Evolutionary conservation across 2,888 invertebrate genomes (phyloP), one percentile per base, ranked within the genome.

Genomic region (Digitonthophagus gazella): DNA sequence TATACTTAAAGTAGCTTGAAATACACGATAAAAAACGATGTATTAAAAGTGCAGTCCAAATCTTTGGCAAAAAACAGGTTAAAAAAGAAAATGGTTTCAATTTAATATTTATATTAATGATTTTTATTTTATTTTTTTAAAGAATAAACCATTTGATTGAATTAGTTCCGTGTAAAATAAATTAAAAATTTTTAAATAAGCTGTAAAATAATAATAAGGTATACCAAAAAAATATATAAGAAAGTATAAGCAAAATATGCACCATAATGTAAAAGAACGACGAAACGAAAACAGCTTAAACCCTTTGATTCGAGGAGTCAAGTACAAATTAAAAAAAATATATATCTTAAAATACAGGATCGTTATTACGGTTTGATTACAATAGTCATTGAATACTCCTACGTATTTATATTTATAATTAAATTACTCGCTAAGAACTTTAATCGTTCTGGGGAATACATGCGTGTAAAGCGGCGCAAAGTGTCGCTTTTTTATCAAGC

Each of bases 331-430:
- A 22, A 22, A 44, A 44, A 67, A 65, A 61, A 57, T 56, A 55
- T 66, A 68, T 67, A 68, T 56, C 66, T 63, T 58, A 69, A 58
- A 69, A 63, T 61, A 44, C 64, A 65, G 58, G 68, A 68, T 67
- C 70, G 65, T 70, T 58, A 66, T 69, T 69, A 70, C 70, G 68
- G 67, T 70, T 70, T 70, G 73, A 74, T 74, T 74, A 74, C 73
- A 71, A 64, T 71, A 72, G 69, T 74, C 67, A 66, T 73, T 71
- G 69, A 69, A 71, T 76, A 78, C 77, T 74, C 77, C 77, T 79
- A 79, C 74, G 74, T 75, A 74, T 75, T 74, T 78, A 78, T 75
- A 76, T 73, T 67, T 78, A 78, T 75, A 76, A 72, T 67, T 74
- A 77, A 78, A 74, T 76, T 71, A 76, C 73, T 75, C 73, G 73